phyloP scores from a whole-genome alignment of 2,113 vertebrate species.

The Oceanodroma tethys region DNA sequence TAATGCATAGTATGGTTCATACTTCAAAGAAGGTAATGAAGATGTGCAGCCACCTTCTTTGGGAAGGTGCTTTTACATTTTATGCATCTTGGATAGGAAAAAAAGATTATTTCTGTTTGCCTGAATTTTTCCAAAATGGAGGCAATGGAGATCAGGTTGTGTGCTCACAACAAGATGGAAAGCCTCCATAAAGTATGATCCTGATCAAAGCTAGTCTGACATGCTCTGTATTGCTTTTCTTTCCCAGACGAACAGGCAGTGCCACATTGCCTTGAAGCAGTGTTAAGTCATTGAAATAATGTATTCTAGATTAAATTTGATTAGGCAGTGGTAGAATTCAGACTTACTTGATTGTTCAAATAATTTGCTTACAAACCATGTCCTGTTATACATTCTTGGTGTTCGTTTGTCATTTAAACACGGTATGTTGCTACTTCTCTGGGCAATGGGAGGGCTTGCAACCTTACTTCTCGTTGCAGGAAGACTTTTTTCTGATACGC shows the following conservation, averaged over 20 bases:
- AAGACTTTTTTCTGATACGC: neutral
- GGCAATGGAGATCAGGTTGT: neutral
- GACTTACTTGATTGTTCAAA: neutral
- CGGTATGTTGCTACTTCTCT: neutral
- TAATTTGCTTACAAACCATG: neutral
- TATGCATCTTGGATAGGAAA: neutral
- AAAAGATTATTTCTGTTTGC: neutral
- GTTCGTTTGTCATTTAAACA: neutral
- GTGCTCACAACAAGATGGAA: neutral
- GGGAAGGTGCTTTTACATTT: neutral
- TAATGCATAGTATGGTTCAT: neutral
- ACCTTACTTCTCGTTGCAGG: neutral
- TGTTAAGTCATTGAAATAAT: neutral
- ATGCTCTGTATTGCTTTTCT: neutral
- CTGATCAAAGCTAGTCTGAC: neutral
- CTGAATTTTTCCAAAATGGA: neutral
- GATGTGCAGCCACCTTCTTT: neutral
- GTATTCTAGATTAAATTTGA: neutral
- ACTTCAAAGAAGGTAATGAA: neutral
- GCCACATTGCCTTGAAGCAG: neutral
- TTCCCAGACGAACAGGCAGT: neutral
- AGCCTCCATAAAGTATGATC: neutral
- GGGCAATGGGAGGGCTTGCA: neutral
- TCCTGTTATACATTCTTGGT: neutral
- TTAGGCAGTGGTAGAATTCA: neutral